phyloP scores from a whole-genome alignment of 64 coral and sea anemone species.

The Montipora cactus region DNA sequence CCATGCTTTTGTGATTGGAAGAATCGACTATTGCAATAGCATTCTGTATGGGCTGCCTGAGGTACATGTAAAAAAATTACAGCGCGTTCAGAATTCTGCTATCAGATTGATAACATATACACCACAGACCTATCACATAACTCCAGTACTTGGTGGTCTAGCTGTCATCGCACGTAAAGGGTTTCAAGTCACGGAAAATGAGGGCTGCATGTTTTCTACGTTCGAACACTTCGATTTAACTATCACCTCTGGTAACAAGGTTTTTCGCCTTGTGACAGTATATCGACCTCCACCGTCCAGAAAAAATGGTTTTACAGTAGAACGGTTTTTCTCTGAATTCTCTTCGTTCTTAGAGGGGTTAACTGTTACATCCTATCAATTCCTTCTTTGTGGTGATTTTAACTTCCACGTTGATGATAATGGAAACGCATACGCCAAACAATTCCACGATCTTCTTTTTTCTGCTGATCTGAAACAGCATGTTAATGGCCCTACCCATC shows the following conservation, averaged over 20 bases:
- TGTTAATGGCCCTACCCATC: slow-evolving; percentile 38
- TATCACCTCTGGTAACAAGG: slow-evolving; percentile 45
- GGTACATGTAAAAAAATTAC: too few species aligned
- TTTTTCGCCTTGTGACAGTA: slow-evolving; percentile 43
- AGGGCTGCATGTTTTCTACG: slow-evolving; percentile 28
- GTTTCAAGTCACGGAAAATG: slow-evolving; percentile 27
- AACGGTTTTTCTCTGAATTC: slow-evolving; percentile 44
- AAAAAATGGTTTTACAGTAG: slow-evolving; percentile 40
- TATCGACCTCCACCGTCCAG: slow-evolving; percentile 37
- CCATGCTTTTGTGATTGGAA: too few species aligned
- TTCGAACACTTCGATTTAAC: slow-evolving; percentile 47
- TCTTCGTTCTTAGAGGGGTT: slow-evolving; percentile 28
- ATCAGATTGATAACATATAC: too few species aligned
- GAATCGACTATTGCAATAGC: too few species aligned
- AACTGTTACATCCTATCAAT: slow-evolving; percentile 23
- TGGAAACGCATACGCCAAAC: slow-evolving; percentile 18
- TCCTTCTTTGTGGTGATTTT: slow-evolving; percentile 44
- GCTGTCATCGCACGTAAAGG: slow-evolving; percentile 49
- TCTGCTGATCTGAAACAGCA: slow-evolving; percentile 45
- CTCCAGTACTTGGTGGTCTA: neutral
- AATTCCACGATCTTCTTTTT: slow-evolving; percentile 46
- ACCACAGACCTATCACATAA: too few species aligned
- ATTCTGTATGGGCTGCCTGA: too few species aligned
- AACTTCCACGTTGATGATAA: slow-evolving; percentile 42
- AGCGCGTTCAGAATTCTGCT: too few species aligned